phyloP scores from a whole-genome alignment of 2,888 invertebrate species.

The Rhagonycha fulva region DNA sequence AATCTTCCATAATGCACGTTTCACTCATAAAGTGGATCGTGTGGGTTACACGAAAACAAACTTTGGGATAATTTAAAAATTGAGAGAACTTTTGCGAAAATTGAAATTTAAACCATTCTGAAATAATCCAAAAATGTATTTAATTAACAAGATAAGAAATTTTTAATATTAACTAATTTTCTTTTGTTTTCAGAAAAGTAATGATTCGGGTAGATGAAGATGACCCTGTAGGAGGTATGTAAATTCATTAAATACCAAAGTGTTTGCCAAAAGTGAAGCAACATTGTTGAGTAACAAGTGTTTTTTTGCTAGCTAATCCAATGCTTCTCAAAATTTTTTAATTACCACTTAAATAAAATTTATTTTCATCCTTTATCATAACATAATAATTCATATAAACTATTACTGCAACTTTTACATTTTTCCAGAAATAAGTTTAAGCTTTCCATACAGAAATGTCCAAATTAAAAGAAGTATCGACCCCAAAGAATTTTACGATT shows the following conservation, averaged over 20 bases:
- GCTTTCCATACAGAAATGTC: constrained; percentile 88
- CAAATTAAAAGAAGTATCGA: constrained; percentile 80
- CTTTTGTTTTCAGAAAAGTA: constrained; percentile 21
- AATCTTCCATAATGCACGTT: too few relatives aligned
- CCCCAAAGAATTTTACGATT: constrained; percentile 84
- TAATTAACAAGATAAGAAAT: too few relatives aligned
- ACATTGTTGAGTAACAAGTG: constrained; percentile 15
- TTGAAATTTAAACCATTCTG: not conserved
- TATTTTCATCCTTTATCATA: not conserved
- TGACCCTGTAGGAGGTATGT: constrained; percentile 87
- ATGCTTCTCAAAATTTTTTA: not conserved
- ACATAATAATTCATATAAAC: not conserved
- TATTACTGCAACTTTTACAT: not conserved
- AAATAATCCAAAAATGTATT: not conserved
- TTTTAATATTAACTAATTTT: not conserved
- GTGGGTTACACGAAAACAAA: too few relatives aligned
- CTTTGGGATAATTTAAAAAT: not conserved
- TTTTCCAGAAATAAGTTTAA: constrained; percentile 80
- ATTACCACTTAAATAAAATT: not conserved
- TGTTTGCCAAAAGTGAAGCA: constrained; percentile 26
- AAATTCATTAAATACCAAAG: constrained; percentile 23
- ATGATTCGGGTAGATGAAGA: constrained; percentile 92
- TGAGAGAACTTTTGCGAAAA: not conserved
- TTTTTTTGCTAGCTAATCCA: constrained; percentile 2
- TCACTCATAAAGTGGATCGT: too few relatives aligned